Evolutionary conservation across 2,888 invertebrate genomes (phyloP), one percentile per base, ranked within the genome.

Genomic region (Apamea crenata): DNA sequence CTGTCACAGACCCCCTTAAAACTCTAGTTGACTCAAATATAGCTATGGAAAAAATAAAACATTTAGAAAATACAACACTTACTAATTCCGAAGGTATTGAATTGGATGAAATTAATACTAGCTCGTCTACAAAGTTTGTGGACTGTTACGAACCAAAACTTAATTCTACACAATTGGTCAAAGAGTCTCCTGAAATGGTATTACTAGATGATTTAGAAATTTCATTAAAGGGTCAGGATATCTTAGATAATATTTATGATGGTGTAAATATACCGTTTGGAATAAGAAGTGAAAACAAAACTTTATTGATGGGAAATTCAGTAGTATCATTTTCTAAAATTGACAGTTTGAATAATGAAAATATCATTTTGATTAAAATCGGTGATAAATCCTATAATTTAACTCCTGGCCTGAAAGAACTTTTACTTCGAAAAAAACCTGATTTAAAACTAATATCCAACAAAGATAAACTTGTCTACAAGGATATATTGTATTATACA

Each of bases 401-500:
- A n/a, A n/a, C n/a, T n/a, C n/a, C n/a, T n/a, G n/a, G n/a, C n/a
- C n/a, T n/a, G n/a, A n/a, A n/a, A n/a, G n/a, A n/a, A n/a, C n/a
- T n/a, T n/a, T n/a, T n/a, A n/a, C n/a, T n/a, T n/a, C n/a, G n/a
- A n/a, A n/a, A n/a, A n/a, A n/a, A n/a, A n/a, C n/a, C n/a, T n/a
- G n/a, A n/a, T n/a, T n/a, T n/a, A n/a, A n/a, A n/a, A n/a, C n/a
- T n/a, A n/a, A n/a, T n/a, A n/a, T n/a, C n/a, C n/a, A n/a, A n/a
- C n/a, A n/a, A n/a, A 50, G 68, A 29, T 50, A 68, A 29, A 50
- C 29, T 68, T 50, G 68, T 50, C 47, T 68, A 68, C 5, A 68
- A 68, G 32, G 68, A 68, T 4, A 68, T 68, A 18, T 68, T 68
- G 4, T 47, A 68, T 47, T 8, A 68, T 29, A 47, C 14, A 47